phyloP scores from a whole-genome alignment of 2,113 vertebrate genomes.

The Neodontobutis hainanensis region DNA sequence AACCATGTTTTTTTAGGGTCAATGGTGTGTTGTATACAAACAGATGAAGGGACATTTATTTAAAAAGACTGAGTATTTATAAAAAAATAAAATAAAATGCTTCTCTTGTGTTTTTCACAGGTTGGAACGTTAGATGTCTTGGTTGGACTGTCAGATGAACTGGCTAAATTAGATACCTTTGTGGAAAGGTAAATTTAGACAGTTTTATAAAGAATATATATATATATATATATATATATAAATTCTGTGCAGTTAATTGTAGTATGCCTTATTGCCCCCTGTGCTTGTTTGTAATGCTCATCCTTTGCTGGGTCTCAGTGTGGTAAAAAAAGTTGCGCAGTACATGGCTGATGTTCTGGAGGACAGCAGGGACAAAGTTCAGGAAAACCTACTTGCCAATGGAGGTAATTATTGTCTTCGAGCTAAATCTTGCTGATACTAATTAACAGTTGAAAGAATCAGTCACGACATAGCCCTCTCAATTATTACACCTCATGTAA shows the following conservation, averaged over 20 bases:
- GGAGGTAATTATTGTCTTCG: constrained; percentile 83
- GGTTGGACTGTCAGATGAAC: constrained; percentile 96
- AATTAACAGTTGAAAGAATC: not conserved
- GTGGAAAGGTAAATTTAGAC: constrained; percentile 87
- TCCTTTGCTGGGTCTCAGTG: constrained; percentile 72
- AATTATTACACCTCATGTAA: too few species aligned
- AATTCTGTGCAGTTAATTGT: not conserved
- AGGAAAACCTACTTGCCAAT: constrained; percentile 96
- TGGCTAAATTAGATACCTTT: constrained; percentile 95
- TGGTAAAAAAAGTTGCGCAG: constrained; percentile 97
- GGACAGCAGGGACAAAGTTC: constrained; percentile 98
- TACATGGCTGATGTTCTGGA: constrained; percentile 99
- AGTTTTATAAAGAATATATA: not conserved
- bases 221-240: too few species aligned
- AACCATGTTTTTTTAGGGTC: too few species aligned
- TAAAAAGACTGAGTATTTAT: not conserved
- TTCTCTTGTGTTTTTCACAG: constrained; percentile 68
- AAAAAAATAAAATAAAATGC: too few species aligned
- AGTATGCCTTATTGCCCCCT: not conserved
- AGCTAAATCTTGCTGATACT: not conserved
- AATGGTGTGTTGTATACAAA: too few species aligned
- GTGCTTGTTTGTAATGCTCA: not conserved
- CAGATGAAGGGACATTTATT: too few species aligned
- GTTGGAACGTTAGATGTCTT: constrained; percentile 96
- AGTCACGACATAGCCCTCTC: not conserved